Evolutionary conservation across 2,113 vertebrate species (phyloP).

Genomic region (Cairina moschata): DNA sequence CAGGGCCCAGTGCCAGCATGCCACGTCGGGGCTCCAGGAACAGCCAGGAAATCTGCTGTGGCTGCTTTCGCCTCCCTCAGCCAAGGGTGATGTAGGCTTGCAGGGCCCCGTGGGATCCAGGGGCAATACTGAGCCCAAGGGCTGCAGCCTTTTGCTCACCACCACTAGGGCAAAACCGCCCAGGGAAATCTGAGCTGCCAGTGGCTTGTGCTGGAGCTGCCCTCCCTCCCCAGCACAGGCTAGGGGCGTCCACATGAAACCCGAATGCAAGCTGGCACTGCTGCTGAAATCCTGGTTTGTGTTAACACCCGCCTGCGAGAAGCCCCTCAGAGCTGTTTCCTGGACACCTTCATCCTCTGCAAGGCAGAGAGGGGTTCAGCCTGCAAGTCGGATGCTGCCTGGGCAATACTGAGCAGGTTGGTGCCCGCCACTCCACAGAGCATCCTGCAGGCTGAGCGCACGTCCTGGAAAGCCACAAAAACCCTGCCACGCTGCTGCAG

Average conservation of each 20-base stretch:
- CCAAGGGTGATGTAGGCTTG: accelerated
- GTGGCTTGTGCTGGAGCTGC: neutral
- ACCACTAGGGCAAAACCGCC: accelerated
- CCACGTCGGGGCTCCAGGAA: neutral
- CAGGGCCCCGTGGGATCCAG: accelerated
- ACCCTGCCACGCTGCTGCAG: neutral
- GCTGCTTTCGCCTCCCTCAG: neutral
- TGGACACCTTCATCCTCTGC: neutral
- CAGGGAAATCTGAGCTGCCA: accelerated
- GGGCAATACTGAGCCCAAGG: neutral
- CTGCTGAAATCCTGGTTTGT: neutral
- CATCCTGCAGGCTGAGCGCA: neutral
- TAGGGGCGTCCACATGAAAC: neutral
- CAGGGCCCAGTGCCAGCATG: accelerated
- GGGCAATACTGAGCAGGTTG: accelerated
- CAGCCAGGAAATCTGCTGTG: neutral
- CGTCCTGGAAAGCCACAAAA: accelerated
- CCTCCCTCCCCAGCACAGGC: too few relatives aligned
- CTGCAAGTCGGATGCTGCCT: neutral
- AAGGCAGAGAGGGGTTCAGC: neutral
- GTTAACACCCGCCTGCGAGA: neutral
- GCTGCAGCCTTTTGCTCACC: neutral
- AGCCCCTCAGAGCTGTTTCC: neutral
- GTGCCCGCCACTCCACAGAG: accelerated
- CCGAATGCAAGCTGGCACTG: neutral